Evolutionary conservation across 2,113 vertebrate species (phyloP).

Genomic region (Antechinus flavipes): DNA sequence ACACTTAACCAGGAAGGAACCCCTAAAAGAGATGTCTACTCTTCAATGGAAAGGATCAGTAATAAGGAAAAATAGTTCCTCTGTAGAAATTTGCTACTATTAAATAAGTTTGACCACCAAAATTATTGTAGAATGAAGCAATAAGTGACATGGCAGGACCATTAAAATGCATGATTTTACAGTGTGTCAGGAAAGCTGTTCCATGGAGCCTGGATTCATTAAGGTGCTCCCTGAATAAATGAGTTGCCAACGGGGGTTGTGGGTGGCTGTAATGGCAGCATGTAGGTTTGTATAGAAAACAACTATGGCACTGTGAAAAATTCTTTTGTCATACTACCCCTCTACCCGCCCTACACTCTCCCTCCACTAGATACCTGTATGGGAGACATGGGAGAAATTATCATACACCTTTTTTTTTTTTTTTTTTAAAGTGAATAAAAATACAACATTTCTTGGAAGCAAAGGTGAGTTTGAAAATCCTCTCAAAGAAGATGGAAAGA

Average conservation of each 20-base stretch:
- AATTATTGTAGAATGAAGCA: constrained; percentile 65
- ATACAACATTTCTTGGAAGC: constrained; percentile 79
- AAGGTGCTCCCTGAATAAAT: constrained; percentile 81
- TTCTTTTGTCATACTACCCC: constrained; percentile 78
- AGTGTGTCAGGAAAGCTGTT: constrained; percentile 70
- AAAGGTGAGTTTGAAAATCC: constrained; percentile 81
- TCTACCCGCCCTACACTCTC: background rate
- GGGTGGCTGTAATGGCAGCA: constrained; percentile 88
- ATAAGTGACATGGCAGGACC: constrained; percentile 72
- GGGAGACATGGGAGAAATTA: constrained; percentile 78
- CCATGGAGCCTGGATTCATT: constrained; percentile 85
- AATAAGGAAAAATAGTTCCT: constrained; percentile 54
- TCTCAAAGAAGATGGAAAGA: constrained; percentile 67
- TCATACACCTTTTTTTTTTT: constrained; percentile 65
- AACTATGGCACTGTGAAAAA: constrained; percentile 88
- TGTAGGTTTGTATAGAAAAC: constrained; percentile 90
- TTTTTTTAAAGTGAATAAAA: constrained; percentile 72
- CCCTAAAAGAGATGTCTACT: constrained; percentile 47
- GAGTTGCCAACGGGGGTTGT: constrained; percentile 85
- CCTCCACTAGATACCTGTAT: constrained; percentile 78
- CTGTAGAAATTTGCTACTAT: constrained; percentile 58
- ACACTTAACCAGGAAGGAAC: constrained; percentile 59
- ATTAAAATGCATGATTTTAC: constrained; percentile 80
- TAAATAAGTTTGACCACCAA: constrained; percentile 59
- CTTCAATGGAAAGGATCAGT: constrained; percentile 49